These are phyloP conservation scores for Ecliptopera silaceata DNA, from an alignment of 2,888 invertebrate genomes.

Conservation along the genomic window DNA sequence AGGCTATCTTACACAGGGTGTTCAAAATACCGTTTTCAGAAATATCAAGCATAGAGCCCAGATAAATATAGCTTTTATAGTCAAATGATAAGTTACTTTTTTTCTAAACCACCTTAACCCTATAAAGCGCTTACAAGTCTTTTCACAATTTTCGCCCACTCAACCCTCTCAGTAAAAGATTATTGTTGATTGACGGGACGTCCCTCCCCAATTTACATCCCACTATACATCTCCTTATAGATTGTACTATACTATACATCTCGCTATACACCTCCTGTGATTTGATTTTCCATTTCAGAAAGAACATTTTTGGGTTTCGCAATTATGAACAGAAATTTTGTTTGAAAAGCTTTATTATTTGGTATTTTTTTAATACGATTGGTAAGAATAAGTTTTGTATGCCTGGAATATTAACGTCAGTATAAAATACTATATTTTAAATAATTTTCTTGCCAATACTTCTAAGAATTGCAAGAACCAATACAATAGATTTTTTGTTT, in stretches of 20 bases:
- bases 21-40: too few species aligned
- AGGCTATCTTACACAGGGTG: too few species aligned
- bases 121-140: not conserved
- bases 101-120: not conserved
- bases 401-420: too few species aligned
- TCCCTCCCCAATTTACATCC: constrained; percentile 7
- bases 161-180: constrained; percentile 12
- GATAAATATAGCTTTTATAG: too few species aligned
- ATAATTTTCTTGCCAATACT: too few species aligned
- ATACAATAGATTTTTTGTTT: too few species aligned
- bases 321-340: constrained; percentile 10
- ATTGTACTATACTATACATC: too few species aligned
- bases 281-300: constrained; percentile 25
- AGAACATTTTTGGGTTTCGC: constrained; percentile 15
- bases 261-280: constrained; percentile 20
- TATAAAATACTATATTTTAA: too few species aligned
- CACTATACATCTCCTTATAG: constrained; percentile 17
- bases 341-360: constrained; percentile 6
- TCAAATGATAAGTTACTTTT: not conserved
- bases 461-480: too few species aligned
- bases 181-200: constrained; percentile 21
- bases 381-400: too few species aligned
- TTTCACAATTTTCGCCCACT: constrained; percentile 10
- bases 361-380: too few species aligned
- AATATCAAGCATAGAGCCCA: too few species aligned